phyloP scores from a whole-genome alignment of 1,140 invertebrate genomes.

The Drosophila nikananu region DNA sequence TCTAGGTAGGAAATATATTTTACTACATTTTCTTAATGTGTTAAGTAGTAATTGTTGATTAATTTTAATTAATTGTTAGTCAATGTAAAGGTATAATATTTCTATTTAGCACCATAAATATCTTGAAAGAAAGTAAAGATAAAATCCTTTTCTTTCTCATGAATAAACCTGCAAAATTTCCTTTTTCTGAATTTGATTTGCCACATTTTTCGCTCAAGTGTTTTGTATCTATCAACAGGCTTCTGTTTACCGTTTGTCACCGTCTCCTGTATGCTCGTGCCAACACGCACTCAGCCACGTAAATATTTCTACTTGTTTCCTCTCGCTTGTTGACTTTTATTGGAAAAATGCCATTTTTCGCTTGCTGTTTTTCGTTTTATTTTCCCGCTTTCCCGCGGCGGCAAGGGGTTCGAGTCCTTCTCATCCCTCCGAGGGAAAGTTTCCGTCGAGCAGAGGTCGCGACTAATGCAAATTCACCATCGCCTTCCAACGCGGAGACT shows the following conservation, averaged over 20 bases:
- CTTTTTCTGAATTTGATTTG: background rate
- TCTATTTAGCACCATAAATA: too few relatives aligned
- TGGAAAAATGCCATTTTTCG: constrained; percentile 61
- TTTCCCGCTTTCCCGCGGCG: constrained; percentile 2
- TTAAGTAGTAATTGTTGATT: too few relatives aligned
- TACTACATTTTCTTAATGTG: too few relatives aligned
- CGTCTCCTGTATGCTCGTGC: constrained; percentile 19
- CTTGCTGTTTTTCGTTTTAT: constrained; percentile 13
- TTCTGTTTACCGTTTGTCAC: constrained; percentile 23
- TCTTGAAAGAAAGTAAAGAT: too few relatives aligned
- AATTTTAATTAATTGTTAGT: too few relatives aligned
- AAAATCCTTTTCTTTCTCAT: background rate
- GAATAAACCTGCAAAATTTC: background rate
- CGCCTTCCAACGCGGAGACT: background rate
- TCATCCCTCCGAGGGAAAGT: constrained; percentile 2
- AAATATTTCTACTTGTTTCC: constrained; percentile 59
- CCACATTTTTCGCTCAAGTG: background rate
- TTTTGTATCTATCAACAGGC: constrained; percentile 29
- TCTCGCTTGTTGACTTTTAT: constrained; percentile 68
- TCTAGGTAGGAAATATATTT: too few relatives aligned
- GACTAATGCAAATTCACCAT: constrained; percentile 47
- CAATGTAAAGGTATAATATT: too few relatives aligned
- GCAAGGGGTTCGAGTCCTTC: constrained; percentile 10
- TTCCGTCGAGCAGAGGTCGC: background rate
- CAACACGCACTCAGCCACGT: constrained; percentile 43